phyloP scores from a whole-genome alignment of 2,888 invertebrate genomes.

The Sesia bembeciformis region DNA sequence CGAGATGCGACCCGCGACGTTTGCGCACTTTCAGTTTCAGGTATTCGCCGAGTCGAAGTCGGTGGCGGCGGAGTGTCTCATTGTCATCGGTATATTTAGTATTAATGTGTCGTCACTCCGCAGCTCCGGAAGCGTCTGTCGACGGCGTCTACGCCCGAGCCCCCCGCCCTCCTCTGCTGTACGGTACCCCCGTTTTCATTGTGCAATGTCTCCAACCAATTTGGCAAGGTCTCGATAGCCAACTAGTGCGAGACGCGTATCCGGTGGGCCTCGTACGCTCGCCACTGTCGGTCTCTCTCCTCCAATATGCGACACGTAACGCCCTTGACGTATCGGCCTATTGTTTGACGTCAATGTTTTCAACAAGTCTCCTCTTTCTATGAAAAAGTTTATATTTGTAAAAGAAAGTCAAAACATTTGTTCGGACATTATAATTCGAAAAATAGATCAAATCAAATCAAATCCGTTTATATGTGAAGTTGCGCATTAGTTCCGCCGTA shows the following conservation, averaged over 20 bases:
- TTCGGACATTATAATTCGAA: too few species aligned
- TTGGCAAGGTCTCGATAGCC: background rate
- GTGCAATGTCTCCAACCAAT: background rate
- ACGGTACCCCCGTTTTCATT: background rate
- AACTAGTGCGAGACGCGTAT: background rate
- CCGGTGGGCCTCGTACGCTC: background rate
- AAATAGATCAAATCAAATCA: too few species aligned
- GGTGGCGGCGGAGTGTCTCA: constrained; percentile 46
- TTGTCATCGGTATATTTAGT: constrained; percentile 24
- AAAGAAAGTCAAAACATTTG: too few species aligned
- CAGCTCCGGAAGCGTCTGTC: constrained; percentile 51
- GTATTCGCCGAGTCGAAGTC: constrained; percentile 7
- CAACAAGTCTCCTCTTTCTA: background rate
- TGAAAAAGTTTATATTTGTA: too few species aligned
- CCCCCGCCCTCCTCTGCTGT: background rate
- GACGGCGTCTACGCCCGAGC: constrained; percentile 19
- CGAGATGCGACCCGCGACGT: constrained; percentile 20
- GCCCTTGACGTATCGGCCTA: background rate
- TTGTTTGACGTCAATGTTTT: background rate
- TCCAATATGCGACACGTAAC: background rate
- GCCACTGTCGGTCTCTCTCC: background rate
- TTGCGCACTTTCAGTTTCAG: constrained; percentile 37
- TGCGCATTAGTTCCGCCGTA: too few species aligned
- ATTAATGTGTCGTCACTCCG: constrained; percentile 8
- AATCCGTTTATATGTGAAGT: too few species aligned